Evolutionary conservation across 2,797 vertebrate genomes (phyloP), one percentile per base, ranked within the genome.

Genomic region (Manis pentadactyla): DNA sequence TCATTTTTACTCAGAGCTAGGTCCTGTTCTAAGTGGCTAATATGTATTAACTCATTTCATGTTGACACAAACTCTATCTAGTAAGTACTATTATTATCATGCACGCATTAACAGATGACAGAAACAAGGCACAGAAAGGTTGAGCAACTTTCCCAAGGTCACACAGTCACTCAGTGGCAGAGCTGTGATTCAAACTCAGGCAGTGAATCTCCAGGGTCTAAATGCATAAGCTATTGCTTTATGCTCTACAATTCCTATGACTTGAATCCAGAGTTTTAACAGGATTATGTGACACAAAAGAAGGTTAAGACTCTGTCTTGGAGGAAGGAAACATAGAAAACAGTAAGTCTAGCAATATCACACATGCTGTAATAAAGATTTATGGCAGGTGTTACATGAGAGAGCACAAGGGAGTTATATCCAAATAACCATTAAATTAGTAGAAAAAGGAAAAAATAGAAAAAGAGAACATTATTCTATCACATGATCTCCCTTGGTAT

Each of bases 311-410:
- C 86, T 68, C 74, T 37, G 91, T 39, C 23, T 2, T 55, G 88
- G 17, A 42, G 34, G 7, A 86, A 96, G 73, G 29, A 87, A 68
- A 90, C 63, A 59, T 3, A 74, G 25, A 87, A 96, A 94, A 34
- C 55, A 87, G 4, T 91, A 92, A 93, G 53, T 63, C 64, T 12
- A 78, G 13, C 69, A 91, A 79, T 0, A 3, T 89, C 64, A 68
- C 29, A 10, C 27, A 66, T 27, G 55, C 10, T 87, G 31, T 39
- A 90, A 85, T 68, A 88, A 93, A 87, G 69, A 87, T 96, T 66
- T 77, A 84, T 78, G 68, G 29, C 42, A 87, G 29, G 8, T 63
- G 6, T 78, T 53, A 14, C 59, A 2, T 79, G 74, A 86, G 27
- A 42, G 1, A 88, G 29, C 27, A 89, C 5, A 74, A 73, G 19